Base-by-base conservation (phyloP, 2,888 invertebrate species). In the Cryptus armator region DNA sequence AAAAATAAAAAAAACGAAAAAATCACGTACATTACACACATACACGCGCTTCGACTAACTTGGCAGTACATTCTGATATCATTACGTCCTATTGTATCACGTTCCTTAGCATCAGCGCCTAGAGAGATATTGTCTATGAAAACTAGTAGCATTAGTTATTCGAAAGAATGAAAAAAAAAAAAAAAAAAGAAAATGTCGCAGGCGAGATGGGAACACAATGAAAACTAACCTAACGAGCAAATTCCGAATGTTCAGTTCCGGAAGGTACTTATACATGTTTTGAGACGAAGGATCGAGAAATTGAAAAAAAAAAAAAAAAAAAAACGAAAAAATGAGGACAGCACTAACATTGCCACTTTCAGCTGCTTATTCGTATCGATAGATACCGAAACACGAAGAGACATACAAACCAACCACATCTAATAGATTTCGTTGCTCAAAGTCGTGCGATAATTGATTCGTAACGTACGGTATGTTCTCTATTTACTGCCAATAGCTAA, bases 401-500 rank as follows among this genome's bases (percentile, higher is more conserved):
- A 78, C 44, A 66, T 43, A 43, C 44, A 16, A 67, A 53, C 46
- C 66, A 80, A 16, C 10, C 46, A 2, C 78, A 80, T 83, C 71
- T 53, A 81, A 87, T 85, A 59, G 87, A 81, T 87, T 90, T 86
- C 78, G 81, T 89, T 90, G 88, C 87, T 89, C 85, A 87, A 88
- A 89, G 68, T 79, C 86, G 72, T 86, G 85, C 75, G 81, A 66
- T 81, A 86, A 71, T 76, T 44, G 83, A 74, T 64, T 59, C 80
- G 83, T 84, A 56, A 56, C 81, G 82, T 48, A 82, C 75, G 76
- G 80, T 83, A 86, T 74, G 64, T 87, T 88, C 84, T 86, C 81
- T 85, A 87, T 87, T 86, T 88, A 90, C 88, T 90, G 88, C 87
- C 89, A 89, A 37, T 88, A 89, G 83, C 53, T 85, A 76, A 88